Conservation (phyloP, 2,797 vertebrate genomes). For the Synaphobranchus kaupii region DNA sequence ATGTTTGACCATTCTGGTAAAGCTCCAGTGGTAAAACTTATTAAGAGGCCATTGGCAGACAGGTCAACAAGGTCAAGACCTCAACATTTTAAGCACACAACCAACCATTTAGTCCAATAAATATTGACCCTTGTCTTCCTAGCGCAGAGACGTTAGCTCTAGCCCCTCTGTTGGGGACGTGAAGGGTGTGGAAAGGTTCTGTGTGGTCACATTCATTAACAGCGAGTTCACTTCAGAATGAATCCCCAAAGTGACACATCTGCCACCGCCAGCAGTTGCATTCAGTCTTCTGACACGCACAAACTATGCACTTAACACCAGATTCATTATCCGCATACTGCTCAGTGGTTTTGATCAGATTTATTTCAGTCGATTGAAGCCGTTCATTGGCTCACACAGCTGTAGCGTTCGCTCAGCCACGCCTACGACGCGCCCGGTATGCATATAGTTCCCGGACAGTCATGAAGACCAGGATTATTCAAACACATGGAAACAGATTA, state of each 20-base stretch:
- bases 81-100: slow-evolving; percentile 63
- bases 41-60: slow-evolving; percentile 68
- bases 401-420: neutral
- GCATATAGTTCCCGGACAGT: neutral
- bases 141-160: slow-evolving; percentile 30
- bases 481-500: neutral
- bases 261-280: neutral
- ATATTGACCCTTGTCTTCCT: slow-evolving; percentile 45
- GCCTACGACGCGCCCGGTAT: neutral
- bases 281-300: slow-evolving; percentile 8
- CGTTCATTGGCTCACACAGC: neutral
- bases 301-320: neutral
- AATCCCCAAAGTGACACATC: neutral
- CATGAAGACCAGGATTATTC: neutral
- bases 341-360: neutral
- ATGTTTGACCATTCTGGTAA: slow-evolving; percentile 83
- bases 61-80: slow-evolving; percentile 70
- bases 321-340: neutral
- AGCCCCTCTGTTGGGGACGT: slow-evolving; percentile 42
- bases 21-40: slow-evolving; percentile 73
- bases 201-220: slow-evolving; percentile 42
- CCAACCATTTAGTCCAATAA: slow-evolving; percentile 47
- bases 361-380: neutral
- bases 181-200: slow-evolving; percentile 44
- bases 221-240: neutral